phyloP scores from a whole-genome alignment of 2,113 vertebrate genomes.

The Ancistrus triradiatus region DNA sequence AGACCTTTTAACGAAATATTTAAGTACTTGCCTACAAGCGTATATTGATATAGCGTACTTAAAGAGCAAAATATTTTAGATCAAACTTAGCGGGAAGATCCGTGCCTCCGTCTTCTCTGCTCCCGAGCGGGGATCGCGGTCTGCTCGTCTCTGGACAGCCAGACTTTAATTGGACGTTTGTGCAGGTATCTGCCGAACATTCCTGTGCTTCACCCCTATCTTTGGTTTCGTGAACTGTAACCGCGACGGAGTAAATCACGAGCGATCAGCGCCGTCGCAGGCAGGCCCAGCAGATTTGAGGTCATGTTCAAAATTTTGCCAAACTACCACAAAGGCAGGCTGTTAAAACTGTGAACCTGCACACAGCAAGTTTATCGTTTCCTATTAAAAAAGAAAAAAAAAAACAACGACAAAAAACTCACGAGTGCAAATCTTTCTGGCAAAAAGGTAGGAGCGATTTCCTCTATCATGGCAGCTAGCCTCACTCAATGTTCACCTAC shows the following conservation, averaged over 20 bases:
- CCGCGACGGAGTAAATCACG: no score
- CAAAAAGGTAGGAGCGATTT: constrained; percentile 67
- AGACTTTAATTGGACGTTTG: constrained; percentile 41
- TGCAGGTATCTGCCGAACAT: constrained; percentile 24
- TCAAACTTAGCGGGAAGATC: constrained; percentile 58
- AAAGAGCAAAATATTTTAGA: constrained; percentile 39
- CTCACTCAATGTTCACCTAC: constrained; percentile 71
- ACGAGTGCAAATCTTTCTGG: constrained; percentile 23
- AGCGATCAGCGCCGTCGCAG: no score
- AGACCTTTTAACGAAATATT: constrained; percentile 39
- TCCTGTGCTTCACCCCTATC: constrained; percentile 32
- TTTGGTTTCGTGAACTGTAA: no score
- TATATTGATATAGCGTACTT: constrained; percentile 42
- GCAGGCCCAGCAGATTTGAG: no score
- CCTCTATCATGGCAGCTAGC: constrained; percentile 87
- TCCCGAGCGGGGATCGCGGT: constrained; percentile 54
- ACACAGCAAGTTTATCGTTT: constrained; percentile 21
- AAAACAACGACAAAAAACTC: no score
- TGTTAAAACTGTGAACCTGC: constrained; percentile 37
- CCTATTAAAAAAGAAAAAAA: constrained; percentile 4
- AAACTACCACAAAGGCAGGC: not conserved
- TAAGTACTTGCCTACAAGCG: constrained; percentile 40
- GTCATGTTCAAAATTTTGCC: no score
- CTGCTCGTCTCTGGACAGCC: constrained; percentile 32
- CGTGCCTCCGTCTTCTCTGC: constrained; percentile 60